Conservation (phyloP, 1,140 invertebrate species). For the Antheraea mylitta region DNA sequence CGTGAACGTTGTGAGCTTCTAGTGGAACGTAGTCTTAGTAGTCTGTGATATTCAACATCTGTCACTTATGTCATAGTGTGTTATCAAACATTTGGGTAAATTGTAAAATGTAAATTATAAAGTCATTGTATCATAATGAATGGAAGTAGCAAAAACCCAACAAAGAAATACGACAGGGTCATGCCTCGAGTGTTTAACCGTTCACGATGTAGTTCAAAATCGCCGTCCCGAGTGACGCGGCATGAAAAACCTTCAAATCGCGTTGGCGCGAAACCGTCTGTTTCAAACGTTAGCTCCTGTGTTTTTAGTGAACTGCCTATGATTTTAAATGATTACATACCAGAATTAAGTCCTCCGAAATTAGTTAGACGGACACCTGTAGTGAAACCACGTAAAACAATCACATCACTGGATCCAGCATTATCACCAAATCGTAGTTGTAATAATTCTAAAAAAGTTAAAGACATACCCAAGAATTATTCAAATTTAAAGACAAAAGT, state of each 20-base stretch:
- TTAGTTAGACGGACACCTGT: slow-evolving; percentile 31
- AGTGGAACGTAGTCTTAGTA: too few species aligned
- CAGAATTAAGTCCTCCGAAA: slow-evolving; percentile 34
- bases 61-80: not conserved
- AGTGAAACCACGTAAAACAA: slow-evolving; percentile 55
- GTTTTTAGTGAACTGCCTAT: slow-evolving; percentile 57
- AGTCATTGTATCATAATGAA: not conserved
- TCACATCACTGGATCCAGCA: slow-evolving; percentile 49
- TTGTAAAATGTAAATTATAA: not conserved
- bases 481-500: slow-evolving; percentile 23
- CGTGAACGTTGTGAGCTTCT: too few species aligned
- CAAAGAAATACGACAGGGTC: slow-evolving; percentile 51
- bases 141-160: slow-evolving; percentile 12
- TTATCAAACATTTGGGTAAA: not conserved
- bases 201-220: slow-evolving; percentile 33
- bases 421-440: slow-evolving; percentile 30
- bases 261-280: slow-evolving; percentile 59
- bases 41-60: not conserved
- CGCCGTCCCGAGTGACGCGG: slow-evolving; percentile 42
- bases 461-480: slow-evolving; percentile 15
- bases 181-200: slow-evolving; percentile 54
- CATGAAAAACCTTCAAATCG: slow-evolving; percentile 41
- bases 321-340: slow-evolving; percentile 55
- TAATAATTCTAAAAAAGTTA: slow-evolving; percentile 14
- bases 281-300: slow-evolving; percentile 46